Base-by-base conservation (phyloP, 2,888 invertebrate genomes). In the Archips xylosteana region DNA sequence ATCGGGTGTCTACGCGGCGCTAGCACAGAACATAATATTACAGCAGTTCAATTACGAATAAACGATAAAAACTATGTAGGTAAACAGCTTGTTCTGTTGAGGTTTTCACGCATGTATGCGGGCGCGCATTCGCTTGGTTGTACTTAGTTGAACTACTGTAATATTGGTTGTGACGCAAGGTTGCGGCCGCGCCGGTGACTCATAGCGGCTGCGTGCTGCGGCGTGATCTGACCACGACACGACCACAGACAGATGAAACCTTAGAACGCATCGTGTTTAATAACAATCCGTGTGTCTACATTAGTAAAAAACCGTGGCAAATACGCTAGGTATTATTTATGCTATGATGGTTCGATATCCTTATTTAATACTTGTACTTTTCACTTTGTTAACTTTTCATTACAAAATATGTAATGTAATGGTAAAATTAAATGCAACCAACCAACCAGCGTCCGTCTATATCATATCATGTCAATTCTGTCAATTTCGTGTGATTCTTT, bases 171-270 rank as follows among this genome's bases (percentile, higher is more conserved):
- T 57, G 57, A 57, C 32, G 75, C 68, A 57, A 78, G 77, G 78
- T 59, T 78, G 75, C 79, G 77, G 76, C 63, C 57, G 57, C 57
- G 57, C 68, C 68, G 81, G 80, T 89, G 88, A 88, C 81, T 89
- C 89, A 88, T 82, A 32, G 57, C 57, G 83, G 83, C 83, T 84
- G 87, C 80, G 80, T 80, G 81, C 80, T 80, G 79, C 81, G 82
- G 79, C 81, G 82, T 83, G 85, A 85, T 86, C 84, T 80, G 84
- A 85, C 83, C 83, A 82, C 82, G 80, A 81, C 80, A 71, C 59
- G 71, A 51, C 77, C 80, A 82, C 78, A 86, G 84, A 84, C 81
- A 75, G 66, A 69, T 32, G 76, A 76, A 81, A 76, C 75, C 76
- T 64, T 80, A 87, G 83, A 86, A 23, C 9, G 59, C 32, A 5